Conservation (phyloP, 2,888 invertebrate species). For the Idaea biselata region DNA sequence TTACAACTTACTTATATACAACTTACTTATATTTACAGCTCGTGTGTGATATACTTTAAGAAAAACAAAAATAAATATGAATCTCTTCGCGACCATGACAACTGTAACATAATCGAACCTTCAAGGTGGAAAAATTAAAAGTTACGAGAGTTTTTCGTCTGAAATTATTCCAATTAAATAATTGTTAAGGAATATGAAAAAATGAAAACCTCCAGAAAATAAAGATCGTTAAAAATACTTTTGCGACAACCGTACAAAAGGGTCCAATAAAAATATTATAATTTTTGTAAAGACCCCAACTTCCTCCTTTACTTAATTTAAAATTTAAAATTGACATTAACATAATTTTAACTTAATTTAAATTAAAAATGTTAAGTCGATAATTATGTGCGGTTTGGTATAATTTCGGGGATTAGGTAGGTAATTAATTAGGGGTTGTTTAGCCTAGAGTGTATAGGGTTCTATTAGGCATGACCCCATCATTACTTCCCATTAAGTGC, state of each 20-base stretch:
- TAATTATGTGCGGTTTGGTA: neutral
- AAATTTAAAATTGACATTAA: neutral
- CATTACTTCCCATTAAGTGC: too few species aligned
- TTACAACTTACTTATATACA: too few species aligned
- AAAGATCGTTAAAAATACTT: neutral
- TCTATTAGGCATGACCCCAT: too few species aligned
- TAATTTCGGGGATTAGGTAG: neutral
- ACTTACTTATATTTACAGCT: too few species aligned
- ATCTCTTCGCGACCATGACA: too few species aligned
- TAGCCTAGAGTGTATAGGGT: neutral
- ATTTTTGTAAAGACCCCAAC: neutral
- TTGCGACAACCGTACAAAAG: neutral
- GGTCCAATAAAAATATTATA: neutral
- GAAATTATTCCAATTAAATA: neutral
- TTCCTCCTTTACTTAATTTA: constrained; percentile 1
- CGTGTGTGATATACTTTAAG: too few species aligned
- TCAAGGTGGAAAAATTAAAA: too few species aligned
- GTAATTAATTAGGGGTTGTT: neutral
- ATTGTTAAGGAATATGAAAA: neutral
- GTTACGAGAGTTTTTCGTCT: neutral
- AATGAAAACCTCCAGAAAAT: neutral
- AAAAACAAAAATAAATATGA: too few species aligned
- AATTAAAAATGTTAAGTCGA: constrained; percentile 1
- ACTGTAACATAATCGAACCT: too few species aligned
- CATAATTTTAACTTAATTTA: neutral